A percentile compares a stretch with the other conserved stretches of the same genome.
Conservation (phyloP, 2,113 vertebrate genomes). For the Empidonax alnorum region DNA sequence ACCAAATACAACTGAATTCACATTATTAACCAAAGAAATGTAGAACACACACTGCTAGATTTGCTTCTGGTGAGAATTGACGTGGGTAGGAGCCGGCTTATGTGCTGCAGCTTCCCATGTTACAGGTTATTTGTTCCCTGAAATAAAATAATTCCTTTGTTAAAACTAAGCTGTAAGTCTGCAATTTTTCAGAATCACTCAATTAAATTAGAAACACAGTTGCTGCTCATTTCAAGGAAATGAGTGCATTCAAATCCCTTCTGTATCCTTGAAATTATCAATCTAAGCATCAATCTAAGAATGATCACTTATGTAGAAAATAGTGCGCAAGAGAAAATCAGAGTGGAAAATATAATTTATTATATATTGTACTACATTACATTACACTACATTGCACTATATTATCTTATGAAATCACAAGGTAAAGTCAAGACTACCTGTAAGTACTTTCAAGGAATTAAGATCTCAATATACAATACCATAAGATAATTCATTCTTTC, state of each 20-base stretch:
- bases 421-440: neutral
- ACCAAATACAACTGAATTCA: slow-evolving; percentile 19
- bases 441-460: neutral
- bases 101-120: neutral
- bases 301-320: neutral
- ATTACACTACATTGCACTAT: neutral
- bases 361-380: neutral
- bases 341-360: neutral
- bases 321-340: neutral
- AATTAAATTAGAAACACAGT: neutral
- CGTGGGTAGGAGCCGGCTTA: neutral
- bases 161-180: neutral
- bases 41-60: neutral
- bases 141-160: neutral
- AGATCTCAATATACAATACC: neutral
- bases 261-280: neutral
- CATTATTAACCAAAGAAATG: neutral
- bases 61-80: neutral
- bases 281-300: neutral
- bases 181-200: neutral
- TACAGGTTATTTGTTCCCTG: neutral
- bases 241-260: neutral
- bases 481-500: neutral
- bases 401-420: neutral
- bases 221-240: neutral